Percentiles rank a stretch among this genome's conserved stretches.
These are phyloP conservation scores for Pristionchus japonicus DNA, from an alignment of 2,888 invertebrate species.

Conservation along the genomic window DNA sequence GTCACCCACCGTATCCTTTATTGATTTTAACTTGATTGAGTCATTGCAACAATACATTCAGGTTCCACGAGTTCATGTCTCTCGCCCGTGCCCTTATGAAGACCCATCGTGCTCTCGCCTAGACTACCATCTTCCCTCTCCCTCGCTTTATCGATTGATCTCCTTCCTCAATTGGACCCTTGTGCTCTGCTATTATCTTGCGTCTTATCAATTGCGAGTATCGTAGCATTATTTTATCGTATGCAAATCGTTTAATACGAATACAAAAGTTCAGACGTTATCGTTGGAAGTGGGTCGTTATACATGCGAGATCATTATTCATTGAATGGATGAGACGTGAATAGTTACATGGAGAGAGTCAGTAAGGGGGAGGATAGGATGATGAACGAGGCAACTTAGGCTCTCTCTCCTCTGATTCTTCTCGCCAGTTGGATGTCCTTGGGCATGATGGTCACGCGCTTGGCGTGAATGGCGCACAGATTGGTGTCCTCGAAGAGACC, in stretches of 20 bases:
- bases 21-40: neutral
- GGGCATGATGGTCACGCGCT: slow-evolving; percentile 97
- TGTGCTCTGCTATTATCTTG: neutral
- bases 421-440: slow-evolving; percentile 75
- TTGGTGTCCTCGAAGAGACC: slow-evolving; percentile 97
- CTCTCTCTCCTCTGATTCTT: slow-evolving; percentile 81
- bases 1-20: neutral
- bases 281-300: neutral
- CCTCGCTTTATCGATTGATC: neutral
- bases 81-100: slow-evolving; percentile 33
- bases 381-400: no score
- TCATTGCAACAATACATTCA: neutral
- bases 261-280: neutral
- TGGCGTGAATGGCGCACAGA: slow-evolving; percentile 96
- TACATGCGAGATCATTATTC: slow-evolving; percentile 6
- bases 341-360: neutral
- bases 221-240: neutral
- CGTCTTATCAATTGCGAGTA: slow-evolving; percentile 25
- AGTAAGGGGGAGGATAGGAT: neutral
- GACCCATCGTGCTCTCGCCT: neutral
- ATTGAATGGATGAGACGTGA: neutral
- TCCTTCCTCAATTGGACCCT: neutral
- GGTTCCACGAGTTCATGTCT: slow-evolving; percentile 42
- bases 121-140: neutral
- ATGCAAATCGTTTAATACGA: neutral